These are phyloP conservation scores for Physocephala rufipes DNA, from an alignment of 2,888 invertebrate species.

Conservation along the genomic window DNA sequence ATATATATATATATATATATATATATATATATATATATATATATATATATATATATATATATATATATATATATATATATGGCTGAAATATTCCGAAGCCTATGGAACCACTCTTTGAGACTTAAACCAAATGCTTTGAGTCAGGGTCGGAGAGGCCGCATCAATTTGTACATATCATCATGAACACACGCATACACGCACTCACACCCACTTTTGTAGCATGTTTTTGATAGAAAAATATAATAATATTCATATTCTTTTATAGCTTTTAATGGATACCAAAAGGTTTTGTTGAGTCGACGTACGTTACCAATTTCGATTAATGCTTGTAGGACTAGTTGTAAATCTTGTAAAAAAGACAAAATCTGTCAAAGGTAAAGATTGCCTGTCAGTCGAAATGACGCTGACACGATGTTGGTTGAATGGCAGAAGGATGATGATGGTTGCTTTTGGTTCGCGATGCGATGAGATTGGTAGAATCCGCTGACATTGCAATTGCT, in stretches of 20 bases:
- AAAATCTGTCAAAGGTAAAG: slow-evolving; percentile 6
- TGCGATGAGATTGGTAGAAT: not conserved
- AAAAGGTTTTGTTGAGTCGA: no score
- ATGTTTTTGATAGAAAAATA: not conserved
- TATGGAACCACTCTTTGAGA: no score
- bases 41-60: no score
- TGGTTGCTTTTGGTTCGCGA: not conserved
- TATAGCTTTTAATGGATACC: slow-evolving; percentile 9
- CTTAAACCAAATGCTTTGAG: no score
- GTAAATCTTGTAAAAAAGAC: not conserved
- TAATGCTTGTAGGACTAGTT: not conserved
- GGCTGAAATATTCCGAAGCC: no score
- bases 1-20: no score
- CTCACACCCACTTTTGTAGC: not conserved
- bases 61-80: no score
- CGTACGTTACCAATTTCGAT: not conserved
- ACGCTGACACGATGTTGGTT: not conserved
- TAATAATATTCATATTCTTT: slow-evolving; percentile 7
- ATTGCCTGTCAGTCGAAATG: slow-evolving; percentile 5
- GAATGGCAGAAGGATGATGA: not conserved
- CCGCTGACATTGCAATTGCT: no score
- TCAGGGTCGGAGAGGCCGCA: no score
- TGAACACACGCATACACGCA: not conserved
- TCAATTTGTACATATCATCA: no score
- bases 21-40: no score